Percentiles rank a stretch among this genome's conserved stretches.
Conservation (phyloP, 2,797 vertebrate genomes). For the Sparus aurata region DNA sequence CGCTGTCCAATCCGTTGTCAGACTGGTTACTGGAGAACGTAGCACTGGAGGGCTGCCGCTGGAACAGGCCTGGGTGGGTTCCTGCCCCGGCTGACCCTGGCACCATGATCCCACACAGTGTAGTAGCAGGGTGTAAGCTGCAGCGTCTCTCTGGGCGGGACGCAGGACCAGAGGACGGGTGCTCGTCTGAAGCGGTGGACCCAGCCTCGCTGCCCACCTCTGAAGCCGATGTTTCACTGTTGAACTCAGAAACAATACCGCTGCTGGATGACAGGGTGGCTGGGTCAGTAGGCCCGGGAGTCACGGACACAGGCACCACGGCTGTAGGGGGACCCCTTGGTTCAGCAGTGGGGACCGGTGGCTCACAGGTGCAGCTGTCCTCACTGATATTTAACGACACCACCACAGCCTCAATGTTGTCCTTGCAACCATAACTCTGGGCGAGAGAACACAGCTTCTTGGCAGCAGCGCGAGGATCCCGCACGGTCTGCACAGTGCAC, state of each 20-base stretch:
- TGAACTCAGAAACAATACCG: constrained; percentile 93
- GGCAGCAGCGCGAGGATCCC: constrained; percentile 92
- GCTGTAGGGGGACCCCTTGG: constrained; percentile 74
- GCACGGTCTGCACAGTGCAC: constrained; percentile 88
- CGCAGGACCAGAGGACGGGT: constrained; percentile 81
- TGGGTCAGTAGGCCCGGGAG: constrained; percentile 81
- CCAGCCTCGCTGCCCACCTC: constrained; percentile 97
- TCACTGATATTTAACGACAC: constrained; percentile 90
- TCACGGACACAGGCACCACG: constrained; percentile 70
- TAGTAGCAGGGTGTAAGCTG: constrained; percentile 90
- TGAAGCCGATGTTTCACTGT: constrained; percentile 94
- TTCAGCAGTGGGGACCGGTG: constrained; percentile 82
- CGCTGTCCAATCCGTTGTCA: constrained; percentile 96
- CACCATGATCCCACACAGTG: constrained; percentile 79
- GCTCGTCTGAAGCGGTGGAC: constrained; percentile 96
- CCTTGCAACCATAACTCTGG: constrained; percentile 96
- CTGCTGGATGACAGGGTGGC: constrained; percentile 91
- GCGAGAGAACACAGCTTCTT: constrained; percentile 97
- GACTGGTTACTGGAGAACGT: constrained; percentile 97
- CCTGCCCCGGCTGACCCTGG: constrained; percentile 57
- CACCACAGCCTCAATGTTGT: constrained; percentile 94
- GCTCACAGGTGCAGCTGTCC: constrained; percentile 94
- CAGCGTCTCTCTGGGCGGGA: constrained; percentile 91
- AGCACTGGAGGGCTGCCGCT: constrained; percentile 93
- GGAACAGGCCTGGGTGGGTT: constrained; percentile 86